A percentile compares a stretch with the other conserved stretches of the same genome.
These are phyloP conservation scores for Collichthys lucidus DNA, from an alignment of 2,113 vertebrate species.

Conservation along the genomic window DNA sequence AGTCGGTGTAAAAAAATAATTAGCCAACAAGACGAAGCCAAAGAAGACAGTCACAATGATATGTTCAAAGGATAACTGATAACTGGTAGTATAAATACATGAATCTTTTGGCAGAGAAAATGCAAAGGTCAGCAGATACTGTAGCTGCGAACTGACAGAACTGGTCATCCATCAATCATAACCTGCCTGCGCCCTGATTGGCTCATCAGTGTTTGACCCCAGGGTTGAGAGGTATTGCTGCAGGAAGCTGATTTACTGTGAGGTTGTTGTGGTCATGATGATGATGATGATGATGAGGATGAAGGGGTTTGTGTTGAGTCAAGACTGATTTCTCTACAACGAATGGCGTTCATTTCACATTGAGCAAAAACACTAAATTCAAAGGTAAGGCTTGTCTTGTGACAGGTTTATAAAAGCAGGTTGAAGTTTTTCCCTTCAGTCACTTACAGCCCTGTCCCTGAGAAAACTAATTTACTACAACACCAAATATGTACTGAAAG, in stretches of 20 bases:
- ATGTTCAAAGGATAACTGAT: neutral
- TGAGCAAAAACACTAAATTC: neutral
- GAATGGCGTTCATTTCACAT: neutral
- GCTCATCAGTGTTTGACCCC: neutral
- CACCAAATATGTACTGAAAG: neutral
- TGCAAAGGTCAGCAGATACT: conserved; percentile 10
- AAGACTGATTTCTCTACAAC: neutral
- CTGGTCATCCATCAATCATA: conserved; percentile 12
- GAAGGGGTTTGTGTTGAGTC: neutral
- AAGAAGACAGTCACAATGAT: neutral
- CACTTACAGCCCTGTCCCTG: neutral
- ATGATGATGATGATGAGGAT: neutral
- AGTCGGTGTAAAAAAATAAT: neutral
- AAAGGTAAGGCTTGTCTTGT: no score
- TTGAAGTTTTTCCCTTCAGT: no score
- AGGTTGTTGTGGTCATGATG: neutral
- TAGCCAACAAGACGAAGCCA: neutral
- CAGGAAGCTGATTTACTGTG: conserved; percentile 22
- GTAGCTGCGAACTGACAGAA: neutral
- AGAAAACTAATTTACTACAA: neutral
- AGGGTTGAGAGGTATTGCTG: neutral
- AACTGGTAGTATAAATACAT: no score
- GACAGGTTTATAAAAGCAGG: no score
- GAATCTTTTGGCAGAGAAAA: neutral
- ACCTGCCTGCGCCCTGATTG: neutral